These are phyloP conservation scores for Mustela lutreola DNA, from an alignment of 2,113 vertebrate genomes.

Conservation along the genomic window DNA sequence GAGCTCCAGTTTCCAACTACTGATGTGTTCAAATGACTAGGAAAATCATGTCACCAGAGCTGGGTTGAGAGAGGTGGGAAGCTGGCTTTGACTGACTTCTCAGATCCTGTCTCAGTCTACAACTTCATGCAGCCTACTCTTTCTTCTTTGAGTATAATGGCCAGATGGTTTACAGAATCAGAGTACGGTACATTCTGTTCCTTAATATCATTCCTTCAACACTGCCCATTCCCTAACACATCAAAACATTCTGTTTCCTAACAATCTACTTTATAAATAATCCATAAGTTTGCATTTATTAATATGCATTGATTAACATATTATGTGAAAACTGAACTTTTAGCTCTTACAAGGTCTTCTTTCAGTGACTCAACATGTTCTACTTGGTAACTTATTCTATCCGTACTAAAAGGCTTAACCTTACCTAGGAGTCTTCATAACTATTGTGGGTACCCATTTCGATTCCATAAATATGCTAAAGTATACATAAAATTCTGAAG, in stretches of 20 bases:
- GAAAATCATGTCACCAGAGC: not conserved
- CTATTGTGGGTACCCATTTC: not conserved
- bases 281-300: not conserved
- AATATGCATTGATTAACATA: not conserved
- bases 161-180: not conserved
- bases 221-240: not conserved
- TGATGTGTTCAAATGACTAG: not conserved
- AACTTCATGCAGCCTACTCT: not conserved
- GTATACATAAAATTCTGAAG: not conserved
- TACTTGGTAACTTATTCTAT: not conserved
- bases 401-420: not conserved
- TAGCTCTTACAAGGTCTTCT: constrained; percentile 7
- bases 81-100: not conserved
- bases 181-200: not conserved
- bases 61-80: not conserved
- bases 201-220: not conserved
- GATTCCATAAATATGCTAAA: not conserved
- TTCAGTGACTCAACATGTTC: not conserved
- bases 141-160: not conserved
- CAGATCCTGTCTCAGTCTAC: not conserved
- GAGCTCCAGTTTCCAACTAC: not conserved
- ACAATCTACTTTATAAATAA: not conserved
- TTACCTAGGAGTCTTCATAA: not conserved
- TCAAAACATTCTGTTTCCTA: not conserved
- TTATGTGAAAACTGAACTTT: not conserved